These are phyloP conservation scores for Pseudorectes ferrugineus DNA, from an alignment of 2,113 vertebrate genomes.

Conservation along the genomic window DNA sequence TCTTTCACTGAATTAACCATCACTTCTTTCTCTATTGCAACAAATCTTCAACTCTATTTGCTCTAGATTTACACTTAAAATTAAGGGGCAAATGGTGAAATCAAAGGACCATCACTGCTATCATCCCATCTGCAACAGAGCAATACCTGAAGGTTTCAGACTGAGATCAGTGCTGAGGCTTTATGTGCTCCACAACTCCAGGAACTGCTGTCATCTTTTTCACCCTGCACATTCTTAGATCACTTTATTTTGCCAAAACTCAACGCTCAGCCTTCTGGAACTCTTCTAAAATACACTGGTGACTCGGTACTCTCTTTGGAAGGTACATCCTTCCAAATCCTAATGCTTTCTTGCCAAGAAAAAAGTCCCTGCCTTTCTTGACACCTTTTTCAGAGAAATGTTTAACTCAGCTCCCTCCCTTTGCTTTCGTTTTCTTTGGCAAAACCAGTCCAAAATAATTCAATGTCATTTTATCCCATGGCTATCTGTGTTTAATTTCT, in stretches of 20 bases:
- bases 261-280: neutral
- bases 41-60: neutral
- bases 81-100: neutral
- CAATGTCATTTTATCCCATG: neutral
- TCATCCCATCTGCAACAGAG: neutral
- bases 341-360: neutral
- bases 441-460: neutral
- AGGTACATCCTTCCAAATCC: neutral
- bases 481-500: neutral
- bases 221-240: neutral
- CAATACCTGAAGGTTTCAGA: neutral
- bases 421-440: neutral
- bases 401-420: neutral
- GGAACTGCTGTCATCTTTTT: neutral
- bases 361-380: neutral
- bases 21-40: neutral
- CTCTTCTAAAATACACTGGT: neutral
- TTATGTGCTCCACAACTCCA: neutral
- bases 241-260: neutral
- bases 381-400: neutral
- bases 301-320: neutral
- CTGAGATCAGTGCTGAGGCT: neutral
- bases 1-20: neutral
- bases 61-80: neutral
- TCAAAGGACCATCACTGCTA: neutral